These are phyloP conservation scores for Zosterops japonicus DNA, from an alignment of 2,113 vertebrate genomes.

Conservation along the genomic window DNA sequence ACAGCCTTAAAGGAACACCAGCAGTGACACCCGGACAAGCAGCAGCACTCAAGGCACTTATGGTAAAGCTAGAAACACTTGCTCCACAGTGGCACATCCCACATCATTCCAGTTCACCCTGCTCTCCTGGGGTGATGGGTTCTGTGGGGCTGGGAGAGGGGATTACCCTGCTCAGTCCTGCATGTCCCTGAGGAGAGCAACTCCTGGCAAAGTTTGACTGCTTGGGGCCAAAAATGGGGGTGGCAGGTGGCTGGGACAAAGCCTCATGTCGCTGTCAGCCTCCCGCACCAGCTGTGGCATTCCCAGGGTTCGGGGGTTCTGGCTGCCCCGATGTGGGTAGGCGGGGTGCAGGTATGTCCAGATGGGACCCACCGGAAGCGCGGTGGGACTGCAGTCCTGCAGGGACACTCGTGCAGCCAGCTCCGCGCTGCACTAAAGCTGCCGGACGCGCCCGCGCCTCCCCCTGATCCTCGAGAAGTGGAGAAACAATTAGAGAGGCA, in stretches of 20 bases:
- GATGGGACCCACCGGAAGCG: rapidly evolving
- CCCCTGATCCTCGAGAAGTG: background rate
- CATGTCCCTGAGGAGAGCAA: background rate
- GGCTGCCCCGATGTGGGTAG: background rate
- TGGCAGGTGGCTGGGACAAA: background rate
- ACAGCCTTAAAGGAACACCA: background rate
- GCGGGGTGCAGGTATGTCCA: background rate
- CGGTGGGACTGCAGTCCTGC: background rate
- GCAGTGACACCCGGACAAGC: background rate
- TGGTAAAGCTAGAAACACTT: background rate
- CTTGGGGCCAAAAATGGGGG: background rate
- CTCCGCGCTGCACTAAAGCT: background rate
- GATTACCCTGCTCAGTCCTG: background rate
- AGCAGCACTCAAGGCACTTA: background rate
- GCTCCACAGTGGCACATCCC: background rate
- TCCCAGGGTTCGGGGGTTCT: background rate
- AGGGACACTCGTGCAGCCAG: background rate
- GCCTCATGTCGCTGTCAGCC: background rate
- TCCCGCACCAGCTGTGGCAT: rapidly evolving
- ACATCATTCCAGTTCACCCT: background rate
- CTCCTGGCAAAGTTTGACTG: rapidly evolving
- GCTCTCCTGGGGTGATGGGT: rapidly evolving
- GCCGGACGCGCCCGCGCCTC: background rate
- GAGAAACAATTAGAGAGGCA: conserved; percentile 30
- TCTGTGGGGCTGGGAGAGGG: background rate